Base-by-base conservation (phyloP, 1,140 invertebrate genomes). In the Steinernema khuongi region DNA sequence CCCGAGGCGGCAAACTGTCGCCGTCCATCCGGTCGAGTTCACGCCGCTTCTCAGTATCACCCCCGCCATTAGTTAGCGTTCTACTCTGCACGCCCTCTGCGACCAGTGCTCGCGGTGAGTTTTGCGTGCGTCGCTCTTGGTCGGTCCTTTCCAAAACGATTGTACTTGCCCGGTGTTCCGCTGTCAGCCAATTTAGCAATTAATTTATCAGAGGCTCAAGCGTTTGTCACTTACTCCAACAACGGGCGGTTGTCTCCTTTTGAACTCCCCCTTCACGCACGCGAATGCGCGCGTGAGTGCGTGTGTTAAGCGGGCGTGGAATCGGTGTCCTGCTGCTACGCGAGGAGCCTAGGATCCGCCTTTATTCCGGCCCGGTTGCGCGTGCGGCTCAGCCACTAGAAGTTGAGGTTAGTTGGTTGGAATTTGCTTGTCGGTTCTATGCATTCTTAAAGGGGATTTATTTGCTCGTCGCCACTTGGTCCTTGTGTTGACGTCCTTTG, bases 231-330 rank as follows among this genome's bases (percentile, higher is more conserved):
- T 41, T 41, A n/a, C 36, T 41, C 36, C 36, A 41, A n/a, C 36
- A 41, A n/a, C 36, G 7, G n/a, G 36, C 36, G n/a, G 36, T 11
- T n/a, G 36, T 41, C 36, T n/a, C 36, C 36, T 7, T 41, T 41
- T 41, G 7, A 41, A 41, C 36, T 41, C 7, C 36, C 36, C 36
- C 36, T n/a, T 41, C n/a, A n/a, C n/a, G n/a, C 36, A n/a, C 36
- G 36, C 36, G 36, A 41, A n/a, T 11, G 36, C n/a, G 7, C 50
- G 19, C 50, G 50, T 22, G 50, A 7, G 50, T 14, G 50, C 11
- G 50, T 60, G 50, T 22, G 11, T 60, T 60, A 60, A 60, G 26
- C 50, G 50, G 50, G 50, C 50, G 50, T 60, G 50, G 50, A 60
- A 22, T 60, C 4, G 50, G 50, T 60, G 7, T 60, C 50, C 50